Percentiles rank a stretch among this genome's conserved stretches.
These are phyloP conservation scores for Trachelus troglodyta DNA, from an alignment of 2,888 invertebrate genomes.

Conservation along the genomic window DNA sequence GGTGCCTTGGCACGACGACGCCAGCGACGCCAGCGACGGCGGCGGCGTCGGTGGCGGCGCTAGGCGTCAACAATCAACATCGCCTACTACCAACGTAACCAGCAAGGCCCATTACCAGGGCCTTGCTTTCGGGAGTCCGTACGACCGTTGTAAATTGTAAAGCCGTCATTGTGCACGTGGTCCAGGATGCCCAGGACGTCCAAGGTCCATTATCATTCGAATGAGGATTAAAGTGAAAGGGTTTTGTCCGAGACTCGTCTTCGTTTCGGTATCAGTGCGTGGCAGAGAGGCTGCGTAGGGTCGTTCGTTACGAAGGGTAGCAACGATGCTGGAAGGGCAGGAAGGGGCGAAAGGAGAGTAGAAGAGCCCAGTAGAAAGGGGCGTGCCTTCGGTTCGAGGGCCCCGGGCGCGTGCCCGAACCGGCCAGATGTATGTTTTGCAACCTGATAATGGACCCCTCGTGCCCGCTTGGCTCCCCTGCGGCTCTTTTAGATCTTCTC, in stretches of 20 bases:
- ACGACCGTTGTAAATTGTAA: constrained; percentile 1
- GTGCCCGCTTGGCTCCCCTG: constrained; percentile 53
- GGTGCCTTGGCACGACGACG: background rate
- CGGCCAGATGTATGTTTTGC: constrained; percentile 64
- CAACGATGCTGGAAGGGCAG: constrained; percentile 3
- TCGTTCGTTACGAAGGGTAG: background rate
- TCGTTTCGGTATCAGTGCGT: constrained; percentile 4
- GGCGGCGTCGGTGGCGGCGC: background rate
- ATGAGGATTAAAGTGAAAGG: background rate
- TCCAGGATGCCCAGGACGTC: background rate
- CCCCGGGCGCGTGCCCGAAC: constrained; percentile 55
- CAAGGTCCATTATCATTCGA: background rate
- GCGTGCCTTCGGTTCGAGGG: constrained; percentile 48
- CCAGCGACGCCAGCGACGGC: background rate
- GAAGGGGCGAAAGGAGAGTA: background rate
- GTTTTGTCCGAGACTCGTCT: constrained; percentile 3
- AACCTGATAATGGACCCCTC: constrained; percentile 63
- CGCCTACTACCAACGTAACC: background rate
- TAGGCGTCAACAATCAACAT: background rate
- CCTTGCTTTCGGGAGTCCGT: background rate
- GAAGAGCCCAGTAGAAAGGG: constrained; percentile 35
- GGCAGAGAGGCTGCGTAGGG: background rate
- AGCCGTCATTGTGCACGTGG: background rate
- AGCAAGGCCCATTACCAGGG: background rate
- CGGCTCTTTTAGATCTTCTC: constrained; percentile 60